Base-by-base conservation (phyloP, 2,797 vertebrate species). In the Coracias cyanogaster region DNA sequence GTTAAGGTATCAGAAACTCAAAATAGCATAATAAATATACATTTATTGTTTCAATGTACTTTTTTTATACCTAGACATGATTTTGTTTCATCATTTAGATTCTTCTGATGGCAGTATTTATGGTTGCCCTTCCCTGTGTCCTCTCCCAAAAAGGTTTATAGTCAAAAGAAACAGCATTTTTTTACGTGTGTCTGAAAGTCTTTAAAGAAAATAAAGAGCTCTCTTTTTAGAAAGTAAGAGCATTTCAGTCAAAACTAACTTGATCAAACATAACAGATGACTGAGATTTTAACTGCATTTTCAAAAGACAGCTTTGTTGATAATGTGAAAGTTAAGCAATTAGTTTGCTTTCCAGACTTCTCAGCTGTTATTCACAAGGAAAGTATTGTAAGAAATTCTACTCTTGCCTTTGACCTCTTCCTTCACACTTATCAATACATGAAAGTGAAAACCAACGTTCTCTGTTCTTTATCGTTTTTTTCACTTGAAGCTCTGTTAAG, bases 271-370 rank as follows among this genome's bases (percentile, higher is more conserved):
- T 60, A 94, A 94, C 65, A 91, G 83, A 60, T 89, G 77, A 94
- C 2, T 0, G 8, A 65, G 31, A 39, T 73, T 91, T 80, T 89
- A 71, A 73, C 74, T 62, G 25, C 3, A 0, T 43, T 91, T 91
- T 93, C 65, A 61, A 78, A 92, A 79, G 76, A 45, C 49, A 81
- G 61, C 77, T 83, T 95, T 95, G 85, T 74, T 90, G 65, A n/a
- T 90, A 72, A 81, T 43, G 12, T 71, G 43, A 25, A 88, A 90
- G 80, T 83, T 90, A 93, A 91, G 72, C 82, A 85, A 71, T 89
- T 94, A 70, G 60, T 83, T 93, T 95, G 33, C 80, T 86, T 94
- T 95, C 52, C 85, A 91, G 80, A 90, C 16, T 91, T 86, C 52
- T 94, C 85, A 93, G 76, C 69, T 87, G 77, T 93, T 97, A 58